Evolutionary conservation across 2,113 vertebrate species (phyloP).

Genomic region (Chloropsis cyanopogon): DNA sequence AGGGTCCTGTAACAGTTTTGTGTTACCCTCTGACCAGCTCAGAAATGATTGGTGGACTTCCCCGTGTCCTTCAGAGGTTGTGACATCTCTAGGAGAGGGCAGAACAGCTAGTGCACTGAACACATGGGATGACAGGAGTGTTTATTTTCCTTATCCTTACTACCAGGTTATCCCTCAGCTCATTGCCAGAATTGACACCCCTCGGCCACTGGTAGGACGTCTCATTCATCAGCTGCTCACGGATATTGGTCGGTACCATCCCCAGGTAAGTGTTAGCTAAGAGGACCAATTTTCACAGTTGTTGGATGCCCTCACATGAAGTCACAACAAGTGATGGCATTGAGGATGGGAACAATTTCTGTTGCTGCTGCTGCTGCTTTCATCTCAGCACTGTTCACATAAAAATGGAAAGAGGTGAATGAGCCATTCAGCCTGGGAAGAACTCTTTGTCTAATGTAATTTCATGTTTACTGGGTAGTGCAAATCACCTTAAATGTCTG

Average conservation of each 20-base stretch:
- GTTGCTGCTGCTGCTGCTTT: neutral
- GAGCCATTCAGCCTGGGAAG: neutral
- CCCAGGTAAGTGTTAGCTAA: conserved; percentile 77
- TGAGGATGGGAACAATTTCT: neutral
- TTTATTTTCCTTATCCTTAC: neutral
- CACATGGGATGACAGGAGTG: neutral
- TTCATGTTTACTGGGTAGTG: neutral
- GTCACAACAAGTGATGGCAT: neutral
- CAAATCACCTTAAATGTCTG: neutral
- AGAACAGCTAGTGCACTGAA: neutral
- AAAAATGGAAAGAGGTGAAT: neutral
- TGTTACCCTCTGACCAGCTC: neutral
- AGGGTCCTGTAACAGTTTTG: neutral
- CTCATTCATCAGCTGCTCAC: conserved; percentile 98
- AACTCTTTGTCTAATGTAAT: neutral
- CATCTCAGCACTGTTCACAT: neutral
- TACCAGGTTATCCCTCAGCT: conserved; percentile 95
- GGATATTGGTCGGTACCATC: conserved; percentile 95
- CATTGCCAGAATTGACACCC: conserved; percentile 96
- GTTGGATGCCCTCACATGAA: neutral
- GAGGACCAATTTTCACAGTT: neutral
- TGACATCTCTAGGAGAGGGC: neutral
- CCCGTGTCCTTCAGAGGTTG: neutral
- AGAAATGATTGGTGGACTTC: neutral
- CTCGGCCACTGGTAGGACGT: conserved; percentile 90